Conservation (phyloP, 2,888 invertebrate genomes). For the Psylliodes chrysocephalus region DNA sequence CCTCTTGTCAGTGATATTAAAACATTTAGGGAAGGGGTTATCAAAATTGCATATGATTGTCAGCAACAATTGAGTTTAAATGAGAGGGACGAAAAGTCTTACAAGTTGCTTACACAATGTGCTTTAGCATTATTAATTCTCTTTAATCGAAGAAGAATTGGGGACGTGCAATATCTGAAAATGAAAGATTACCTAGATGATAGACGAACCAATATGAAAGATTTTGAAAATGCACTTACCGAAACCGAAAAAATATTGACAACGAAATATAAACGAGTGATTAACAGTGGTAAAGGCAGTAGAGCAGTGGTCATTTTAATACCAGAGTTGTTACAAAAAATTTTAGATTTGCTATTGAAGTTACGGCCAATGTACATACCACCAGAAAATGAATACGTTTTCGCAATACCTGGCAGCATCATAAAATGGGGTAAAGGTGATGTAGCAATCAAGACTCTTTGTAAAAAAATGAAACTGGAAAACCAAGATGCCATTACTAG, state of each 20-base stretch:
- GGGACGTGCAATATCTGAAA: too few species aligned
- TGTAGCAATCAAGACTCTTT: constrained; percentile 46
- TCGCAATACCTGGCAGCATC: constrained; percentile 46
- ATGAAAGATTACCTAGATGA: constrained; percentile 39
- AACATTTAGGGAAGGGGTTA: constrained; percentile 19
- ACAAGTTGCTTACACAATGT: constrained; percentile 35
- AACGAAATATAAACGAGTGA: too few species aligned
- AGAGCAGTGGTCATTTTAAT: too few species aligned
- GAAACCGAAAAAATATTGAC: constrained; percentile 45
- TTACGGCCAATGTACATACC: too few species aligned
- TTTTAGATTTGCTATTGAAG: too few species aligned
- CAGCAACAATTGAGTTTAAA: constrained; percentile 16
- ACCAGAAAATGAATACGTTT: constrained; percentile 50
- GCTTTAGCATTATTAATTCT: too few species aligned
- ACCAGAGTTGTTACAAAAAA: too few species aligned
- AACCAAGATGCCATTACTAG: too few species aligned
- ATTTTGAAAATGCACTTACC: constrained; percentile 44
- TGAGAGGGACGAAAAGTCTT: constrained; percentile 21
- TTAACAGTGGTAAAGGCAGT: too few species aligned
- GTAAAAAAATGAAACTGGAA: constrained; percentile 44
- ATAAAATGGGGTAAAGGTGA: constrained; percentile 51
- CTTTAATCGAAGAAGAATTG: too few species aligned
- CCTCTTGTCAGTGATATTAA: constrained; percentile 35
- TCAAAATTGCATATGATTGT: constrained; percentile 23
- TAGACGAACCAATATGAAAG: constrained; percentile 34